These are phyloP conservation scores for Sebastes itinus DNA, from an alignment of 2,797 vertebrate species.

Conservation along the genomic window DNA sequence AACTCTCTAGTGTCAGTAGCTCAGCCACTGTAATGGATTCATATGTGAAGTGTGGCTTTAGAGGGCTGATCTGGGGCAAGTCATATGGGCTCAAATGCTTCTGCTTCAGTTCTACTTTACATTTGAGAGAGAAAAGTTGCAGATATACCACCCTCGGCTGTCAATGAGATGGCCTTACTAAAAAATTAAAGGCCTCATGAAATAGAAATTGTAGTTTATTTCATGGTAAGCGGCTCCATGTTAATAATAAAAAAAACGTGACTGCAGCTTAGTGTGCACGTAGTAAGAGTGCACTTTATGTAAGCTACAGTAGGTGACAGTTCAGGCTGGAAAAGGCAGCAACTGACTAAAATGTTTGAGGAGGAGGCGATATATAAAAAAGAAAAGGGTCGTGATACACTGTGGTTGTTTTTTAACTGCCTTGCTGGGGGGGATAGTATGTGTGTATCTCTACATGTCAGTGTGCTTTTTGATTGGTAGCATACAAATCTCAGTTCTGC, in stretches of 20 bases:
- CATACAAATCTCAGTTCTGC: not conserved
- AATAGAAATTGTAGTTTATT: constrained; percentile 47
- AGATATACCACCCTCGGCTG: constrained; percentile 9
- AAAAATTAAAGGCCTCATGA: constrained; percentile 27
- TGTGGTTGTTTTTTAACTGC: constrained; percentile 18
- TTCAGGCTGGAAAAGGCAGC: constrained; percentile 40
- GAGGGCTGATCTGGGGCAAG: constrained; percentile 9
- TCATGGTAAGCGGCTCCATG: constrained; percentile 30
- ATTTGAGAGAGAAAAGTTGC: constrained; percentile 26
- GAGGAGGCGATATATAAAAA: constrained; percentile 42
- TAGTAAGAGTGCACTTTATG: constrained; percentile 36
- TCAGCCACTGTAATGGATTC: not conserved
- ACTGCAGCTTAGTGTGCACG: constrained; percentile 15
- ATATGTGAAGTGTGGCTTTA: constrained; percentile 9
- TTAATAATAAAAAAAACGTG: constrained; percentile 23
- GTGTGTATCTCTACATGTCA: not conserved
- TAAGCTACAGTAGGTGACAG: constrained; percentile 46
- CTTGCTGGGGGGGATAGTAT: not conserved
- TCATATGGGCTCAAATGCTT: constrained; percentile 13
- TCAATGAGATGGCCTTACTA: constrained; percentile 11
- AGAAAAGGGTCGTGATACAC: constrained; percentile 1
- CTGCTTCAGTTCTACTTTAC: constrained; percentile 22
- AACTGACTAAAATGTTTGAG: constrained; percentile 45
- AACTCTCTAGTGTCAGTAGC: not conserved
- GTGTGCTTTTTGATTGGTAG: not conserved